These are phyloP conservation scores for Sebastes aleutianus DNA, from an alignment of 2,797 vertebrate genomes.

Conservation along the genomic window DNA sequence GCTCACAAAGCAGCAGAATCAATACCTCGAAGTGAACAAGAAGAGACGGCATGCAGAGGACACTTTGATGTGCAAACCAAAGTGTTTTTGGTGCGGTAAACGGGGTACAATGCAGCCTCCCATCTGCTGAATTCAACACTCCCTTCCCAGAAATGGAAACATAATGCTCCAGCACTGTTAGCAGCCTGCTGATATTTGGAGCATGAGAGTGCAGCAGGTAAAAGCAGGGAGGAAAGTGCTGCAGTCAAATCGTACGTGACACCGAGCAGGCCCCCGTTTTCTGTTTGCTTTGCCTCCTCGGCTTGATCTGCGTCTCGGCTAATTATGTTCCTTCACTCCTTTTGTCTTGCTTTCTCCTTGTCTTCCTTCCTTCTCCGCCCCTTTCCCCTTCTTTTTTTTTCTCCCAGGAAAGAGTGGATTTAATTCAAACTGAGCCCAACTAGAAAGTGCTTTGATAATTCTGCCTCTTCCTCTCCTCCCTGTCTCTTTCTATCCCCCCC, in stretches of 20 bases:
- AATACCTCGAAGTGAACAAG: conserved; percentile 40
- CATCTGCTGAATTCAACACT: conserved; percentile 30
- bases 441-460: conserved; percentile 52
- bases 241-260: conserved; percentile 24
- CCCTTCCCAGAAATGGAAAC: conserved; percentile 45
- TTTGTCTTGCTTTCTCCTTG: conserved; percentile 9
- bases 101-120: conserved; percentile 31
- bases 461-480: conserved; percentile 17
- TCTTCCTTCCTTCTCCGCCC: neutral
- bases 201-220: conserved; percentile 20
- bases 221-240: neutral
- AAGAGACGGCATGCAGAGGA: conserved; percentile 36
- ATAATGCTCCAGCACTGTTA: conserved; percentile 18
- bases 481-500: conserved; percentile 1
- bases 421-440: conserved; percentile 43
- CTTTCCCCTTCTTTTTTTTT: neutral
- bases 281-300: conserved; percentile 20
- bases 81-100: conserved; percentile 47
- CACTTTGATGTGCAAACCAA: conserved; percentile 51
- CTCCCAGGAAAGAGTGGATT: conserved; percentile 39
- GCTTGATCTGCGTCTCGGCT: conserved; percentile 31
- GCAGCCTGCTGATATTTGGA: conserved; percentile 27
- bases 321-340: conserved; percentile 39
- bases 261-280: conserved; percentile 1
- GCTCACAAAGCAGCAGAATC: conserved; percentile 58